Evolutionary conservation across 1,140 invertebrate genomes (phyloP).

Genomic region (Camponotus vicinus): DNA sequence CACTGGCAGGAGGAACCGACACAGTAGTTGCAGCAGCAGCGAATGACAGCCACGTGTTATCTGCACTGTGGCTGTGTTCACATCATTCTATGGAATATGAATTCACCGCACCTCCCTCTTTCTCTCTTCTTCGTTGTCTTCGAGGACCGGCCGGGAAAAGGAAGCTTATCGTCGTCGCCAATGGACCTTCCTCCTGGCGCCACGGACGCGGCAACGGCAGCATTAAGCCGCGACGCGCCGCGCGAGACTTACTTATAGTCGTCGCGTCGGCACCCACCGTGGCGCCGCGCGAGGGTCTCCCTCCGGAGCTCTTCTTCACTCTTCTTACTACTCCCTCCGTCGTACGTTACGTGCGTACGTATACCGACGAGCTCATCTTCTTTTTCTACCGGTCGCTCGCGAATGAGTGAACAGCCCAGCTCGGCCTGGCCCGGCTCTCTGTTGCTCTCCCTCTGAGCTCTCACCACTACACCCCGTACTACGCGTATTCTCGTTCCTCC

Average conservation of each 20-base stretch:
- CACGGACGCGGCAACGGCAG: conserved; percentile 84
- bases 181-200: conserved; percentile 83
- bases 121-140: conserved; percentile 37
- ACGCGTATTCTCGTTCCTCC: conserved; percentile 29
- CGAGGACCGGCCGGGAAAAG: conserved; percentile 62
- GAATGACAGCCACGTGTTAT: conserved; percentile 74
- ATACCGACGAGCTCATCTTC: conserved; percentile 52
- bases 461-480: conserved; percentile 45
- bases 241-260: conserved; percentile 85
- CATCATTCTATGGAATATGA: conserved; percentile 64
- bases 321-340: conserved; percentile 66
- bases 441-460: conserved; percentile 26
- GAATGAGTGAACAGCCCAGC: background rate
- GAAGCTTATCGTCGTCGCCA: conserved; percentile 76
- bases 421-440: background rate
- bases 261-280: conserved; percentile 75
- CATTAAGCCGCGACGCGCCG: conserved; percentile 83
- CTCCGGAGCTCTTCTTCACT: conserved; percentile 56
- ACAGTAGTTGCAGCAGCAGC: conserved; percentile 48
- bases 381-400: conserved; percentile 56
- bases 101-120: conserved; percentile 65
- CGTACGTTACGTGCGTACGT: conserved; percentile 68
- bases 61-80: conserved; percentile 68
- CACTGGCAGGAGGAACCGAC: conserved; percentile 17
- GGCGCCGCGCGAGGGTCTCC: conserved; percentile 77